A percentile compares a stretch with the other conserved stretches of the same genome.
Conservation (phyloP, 2,113 vertebrate genomes). For the Hippocampus zosterae region DNA sequence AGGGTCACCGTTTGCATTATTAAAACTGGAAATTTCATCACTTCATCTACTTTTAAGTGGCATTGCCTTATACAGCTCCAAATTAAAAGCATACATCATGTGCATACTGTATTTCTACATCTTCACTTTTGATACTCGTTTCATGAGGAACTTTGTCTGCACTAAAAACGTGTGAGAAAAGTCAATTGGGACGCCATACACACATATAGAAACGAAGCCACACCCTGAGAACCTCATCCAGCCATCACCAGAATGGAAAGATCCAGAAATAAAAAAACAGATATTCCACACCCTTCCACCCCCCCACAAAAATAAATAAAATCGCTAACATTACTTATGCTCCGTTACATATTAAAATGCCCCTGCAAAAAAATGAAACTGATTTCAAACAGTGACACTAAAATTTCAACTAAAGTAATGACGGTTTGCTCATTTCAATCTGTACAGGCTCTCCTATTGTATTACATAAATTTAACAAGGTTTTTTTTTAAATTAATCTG, state of each 20-base stretch:
- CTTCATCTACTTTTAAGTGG: background rate
- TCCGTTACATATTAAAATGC: no score
- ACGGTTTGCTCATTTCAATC: background rate
- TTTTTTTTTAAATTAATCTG: background rate
- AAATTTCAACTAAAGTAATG: background rate
- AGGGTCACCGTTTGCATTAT: background rate
- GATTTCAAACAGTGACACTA: background rate
- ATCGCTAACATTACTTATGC: background rate
- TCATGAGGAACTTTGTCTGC: no score
- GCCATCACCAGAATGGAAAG: slow-evolving; percentile 50
- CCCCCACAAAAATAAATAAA: no score
- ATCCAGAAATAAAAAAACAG: slow-evolving; percentile 13
- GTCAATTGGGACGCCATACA: slow-evolving; percentile 15
- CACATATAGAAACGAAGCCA: slow-evolving; percentile 8
- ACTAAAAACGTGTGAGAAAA: slow-evolving; percentile 1
- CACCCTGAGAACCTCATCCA: slow-evolving; percentile 34
- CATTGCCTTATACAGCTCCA: background rate
- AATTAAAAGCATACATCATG: background rate
- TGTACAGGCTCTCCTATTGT: no score
- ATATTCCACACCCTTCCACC: no score
- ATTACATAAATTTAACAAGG: no score
- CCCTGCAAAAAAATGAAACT: background rate
- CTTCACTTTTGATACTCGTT: no score
- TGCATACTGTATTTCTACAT: no score
- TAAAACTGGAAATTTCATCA: background rate